These are phyloP conservation scores for Ailurus styani DNA, from an alignment of 2,113 vertebrate species.

Conservation along the genomic window DNA sequence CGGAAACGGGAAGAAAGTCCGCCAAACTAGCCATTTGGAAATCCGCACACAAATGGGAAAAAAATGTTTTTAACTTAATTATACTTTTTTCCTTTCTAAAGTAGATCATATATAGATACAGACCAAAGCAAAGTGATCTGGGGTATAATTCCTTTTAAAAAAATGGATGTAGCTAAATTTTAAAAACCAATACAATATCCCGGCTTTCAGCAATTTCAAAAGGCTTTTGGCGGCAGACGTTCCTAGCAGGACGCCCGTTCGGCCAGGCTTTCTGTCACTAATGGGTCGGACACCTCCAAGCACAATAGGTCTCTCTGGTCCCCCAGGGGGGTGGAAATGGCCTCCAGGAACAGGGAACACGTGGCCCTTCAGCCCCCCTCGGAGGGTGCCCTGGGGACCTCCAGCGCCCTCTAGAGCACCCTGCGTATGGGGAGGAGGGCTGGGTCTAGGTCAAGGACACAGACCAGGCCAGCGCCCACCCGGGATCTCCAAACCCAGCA, in stretches of 20 bases:
- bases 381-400: background rate
- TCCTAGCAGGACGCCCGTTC: background rate
- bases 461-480: background rate
- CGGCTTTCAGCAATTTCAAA: background rate
- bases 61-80: background rate
- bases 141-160: background rate
- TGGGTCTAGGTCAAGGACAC: background rate
- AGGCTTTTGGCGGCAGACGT: background rate
- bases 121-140: background rate
- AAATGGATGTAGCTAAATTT: background rate
- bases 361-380: background rate
- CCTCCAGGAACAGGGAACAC: background rate
- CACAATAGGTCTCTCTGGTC: background rate
- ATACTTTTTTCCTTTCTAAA: background rate
- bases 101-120: background rate
- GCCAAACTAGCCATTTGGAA: background rate
- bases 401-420: background rate
- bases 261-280: background rate
- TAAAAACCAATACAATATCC: background rate
- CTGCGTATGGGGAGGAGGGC: background rate
- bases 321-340: background rate
- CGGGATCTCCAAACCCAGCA: background rate
- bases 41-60: background rate
- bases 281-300: background rate
- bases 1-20: background rate